These are phyloP conservation scores for Halocaridina rubra DNA, from an alignment of 2,888 invertebrate species.

Conservation along the genomic window DNA sequence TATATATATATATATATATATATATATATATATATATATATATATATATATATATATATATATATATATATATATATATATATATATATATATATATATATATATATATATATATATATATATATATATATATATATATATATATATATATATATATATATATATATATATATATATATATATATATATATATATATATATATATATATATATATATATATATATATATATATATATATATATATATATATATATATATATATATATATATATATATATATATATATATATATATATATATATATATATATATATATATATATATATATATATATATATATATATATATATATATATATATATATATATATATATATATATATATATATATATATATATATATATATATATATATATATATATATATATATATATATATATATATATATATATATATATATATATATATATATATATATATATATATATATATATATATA, in stretches of 20 bases:
- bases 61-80: background rate
- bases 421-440: background rate
- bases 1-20: conserved; percentile 6
- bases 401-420: background rate
- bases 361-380: background rate
- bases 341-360: background rate
- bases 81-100: conserved; percentile 1
- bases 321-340: background rate
- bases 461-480: too few relatives aligned
- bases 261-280: background rate
- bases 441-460: too few relatives aligned
- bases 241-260: background rate
- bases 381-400: background rate
- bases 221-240: background rate
- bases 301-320: background rate
- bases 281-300: conserved; percentile 10
- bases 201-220: conserved; percentile 4
- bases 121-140: background rate
- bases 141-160: conserved; percentile 2
- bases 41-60: background rate
- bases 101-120: conserved; percentile 14
- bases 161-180: background rate
- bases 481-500: background rate
- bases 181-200: conserved; percentile 7
- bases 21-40: background rate